These are phyloP conservation scores for Corythoichthys intestinalis DNA, from an alignment of 2,113 vertebrate species.

Conservation along the genomic window DNA sequence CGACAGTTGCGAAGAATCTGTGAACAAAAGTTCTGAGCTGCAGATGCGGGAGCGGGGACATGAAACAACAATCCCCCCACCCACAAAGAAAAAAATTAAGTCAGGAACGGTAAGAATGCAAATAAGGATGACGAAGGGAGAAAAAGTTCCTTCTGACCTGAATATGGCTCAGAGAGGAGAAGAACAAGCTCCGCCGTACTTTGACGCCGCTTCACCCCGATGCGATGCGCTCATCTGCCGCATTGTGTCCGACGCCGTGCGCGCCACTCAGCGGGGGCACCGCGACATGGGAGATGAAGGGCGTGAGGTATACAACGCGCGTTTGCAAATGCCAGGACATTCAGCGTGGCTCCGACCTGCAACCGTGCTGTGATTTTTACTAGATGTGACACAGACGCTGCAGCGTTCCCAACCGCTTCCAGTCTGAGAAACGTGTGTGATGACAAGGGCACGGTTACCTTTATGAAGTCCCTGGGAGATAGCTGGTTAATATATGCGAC, in stretches of 20 bases:
- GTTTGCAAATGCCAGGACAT: constrained; percentile 56
- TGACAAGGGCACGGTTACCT: constrained; percentile 73
- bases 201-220: constrained; percentile 36
- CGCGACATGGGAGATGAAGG: constrained; percentile 22
- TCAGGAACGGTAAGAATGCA: constrained; percentile 40
- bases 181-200: constrained; percentile 17
- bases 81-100: constrained; percentile 18
- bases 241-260: constrained; percentile 31
- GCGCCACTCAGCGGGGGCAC: constrained; percentile 34
- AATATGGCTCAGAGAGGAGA: constrained; percentile 51
- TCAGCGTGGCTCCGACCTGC: constrained; percentile 49
- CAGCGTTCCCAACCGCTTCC: constrained; percentile 59
- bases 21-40: constrained; percentile 40
- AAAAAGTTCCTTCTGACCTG: constrained; percentile 67
- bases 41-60: constrained; percentile 41
- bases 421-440: constrained; percentile 37
- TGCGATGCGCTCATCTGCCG: constrained; percentile 42
- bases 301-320: constrained; percentile 14
- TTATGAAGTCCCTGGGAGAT: constrained; percentile 65
- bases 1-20: constrained; percentile 43
- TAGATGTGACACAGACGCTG: constrained; percentile 69
- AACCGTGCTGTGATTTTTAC: constrained; percentile 64
- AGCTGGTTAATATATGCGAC: constrained; percentile 20
- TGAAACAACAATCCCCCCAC: background rate
- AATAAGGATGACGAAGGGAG: constrained; percentile 53